Conservation (phyloP, 2,888 invertebrate genomes). For the Oligia strigilis region DNA sequence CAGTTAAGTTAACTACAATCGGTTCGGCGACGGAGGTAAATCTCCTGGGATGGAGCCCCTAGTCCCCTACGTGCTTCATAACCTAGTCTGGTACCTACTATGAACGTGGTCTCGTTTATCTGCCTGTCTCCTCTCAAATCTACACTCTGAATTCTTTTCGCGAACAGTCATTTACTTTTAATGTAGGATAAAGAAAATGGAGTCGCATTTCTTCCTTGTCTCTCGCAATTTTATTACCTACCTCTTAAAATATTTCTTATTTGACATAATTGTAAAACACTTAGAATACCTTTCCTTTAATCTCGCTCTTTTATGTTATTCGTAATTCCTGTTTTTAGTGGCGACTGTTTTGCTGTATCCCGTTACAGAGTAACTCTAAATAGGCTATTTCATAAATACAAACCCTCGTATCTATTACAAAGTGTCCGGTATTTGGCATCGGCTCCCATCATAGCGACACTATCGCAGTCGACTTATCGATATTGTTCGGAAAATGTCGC, state of each 20-base stretch:
- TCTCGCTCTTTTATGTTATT: constrained; percentile 42
- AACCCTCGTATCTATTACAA: constrained; percentile 56
- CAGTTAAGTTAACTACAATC: constrained; percentile 71
- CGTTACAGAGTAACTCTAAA: constrained; percentile 43
- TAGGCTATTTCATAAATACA: constrained; percentile 44
- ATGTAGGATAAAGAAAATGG: constrained; percentile 38
- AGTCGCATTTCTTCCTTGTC: constrained; percentile 31
- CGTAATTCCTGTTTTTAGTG: constrained; percentile 39
- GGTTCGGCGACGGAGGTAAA: constrained; percentile 72
- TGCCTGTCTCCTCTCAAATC: constrained; percentile 24
- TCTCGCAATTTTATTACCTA: constrained; percentile 41
- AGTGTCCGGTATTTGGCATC: constrained; percentile 60
- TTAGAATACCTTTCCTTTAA: constrained; percentile 45
- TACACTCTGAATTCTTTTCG: constrained; percentile 29
- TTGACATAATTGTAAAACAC: constrained; percentile 47
- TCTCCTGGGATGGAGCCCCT: constrained; percentile 67
- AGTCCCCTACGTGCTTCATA: constrained; percentile 63
- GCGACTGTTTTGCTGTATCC: constrained; percentile 28
- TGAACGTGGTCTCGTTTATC: constrained; percentile 49
- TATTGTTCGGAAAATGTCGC: constrained; percentile 65
- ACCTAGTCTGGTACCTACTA: constrained; percentile 14
- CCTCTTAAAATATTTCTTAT: constrained; percentile 43
- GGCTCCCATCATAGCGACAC: constrained; percentile 60
- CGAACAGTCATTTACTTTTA: constrained; percentile 29
- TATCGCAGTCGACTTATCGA: constrained; percentile 68